Evolutionary conservation across 2,888 invertebrate genomes (phyloP), one percentile per base, ranked within the genome.

Genomic region (Dasypolia templi): DNA sequence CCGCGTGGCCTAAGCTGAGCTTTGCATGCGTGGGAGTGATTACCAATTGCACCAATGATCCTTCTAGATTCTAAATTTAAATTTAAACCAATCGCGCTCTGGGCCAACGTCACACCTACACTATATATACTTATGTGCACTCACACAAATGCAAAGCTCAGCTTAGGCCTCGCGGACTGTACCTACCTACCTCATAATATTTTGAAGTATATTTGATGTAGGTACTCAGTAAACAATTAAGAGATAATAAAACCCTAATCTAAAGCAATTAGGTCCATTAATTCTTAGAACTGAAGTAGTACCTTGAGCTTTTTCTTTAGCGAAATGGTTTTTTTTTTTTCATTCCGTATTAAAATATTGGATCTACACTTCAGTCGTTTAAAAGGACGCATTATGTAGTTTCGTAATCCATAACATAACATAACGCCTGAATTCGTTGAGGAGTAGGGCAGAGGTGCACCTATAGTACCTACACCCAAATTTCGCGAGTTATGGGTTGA

Each of bases 181-280:
- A 39, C 0, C 3, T 19, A 53, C 0, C 1, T 69, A 44, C 17
- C n/a, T 46, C n/a, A 39, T 49, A 49, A 12, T 5, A 12, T 35
- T 72, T 19, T 46, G 12, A 56, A 56, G 17, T 68, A 2, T 32
- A 19, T 77, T 56, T 66, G 39, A 77, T 32, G n/a, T 55, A 44
- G 12, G 12, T 17, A 66, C n/a, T n/a, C 14, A 12, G 26, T 22
- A 32, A 26, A 19, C 39, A 77, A 65, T 64, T 44, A 39, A 46
- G 39, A 22, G 12, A 22, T 44, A 51, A 17, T 44, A 29, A 53
- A 72, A 1, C 5, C 44, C 12, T 61, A 53, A 55, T 55, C 26
- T 17, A 12, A n/a, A 56, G 46, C 26, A 26, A 46, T 32, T 77
- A n/a, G n/a, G n/a, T n/a, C 26, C 3, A 46, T 7, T 39, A 6